Percentiles rank a stretch among this genome's conserved stretches.
phyloP scores from a whole-genome alignment of 1,140 invertebrate species.

The Chelonus insularis region DNA sequence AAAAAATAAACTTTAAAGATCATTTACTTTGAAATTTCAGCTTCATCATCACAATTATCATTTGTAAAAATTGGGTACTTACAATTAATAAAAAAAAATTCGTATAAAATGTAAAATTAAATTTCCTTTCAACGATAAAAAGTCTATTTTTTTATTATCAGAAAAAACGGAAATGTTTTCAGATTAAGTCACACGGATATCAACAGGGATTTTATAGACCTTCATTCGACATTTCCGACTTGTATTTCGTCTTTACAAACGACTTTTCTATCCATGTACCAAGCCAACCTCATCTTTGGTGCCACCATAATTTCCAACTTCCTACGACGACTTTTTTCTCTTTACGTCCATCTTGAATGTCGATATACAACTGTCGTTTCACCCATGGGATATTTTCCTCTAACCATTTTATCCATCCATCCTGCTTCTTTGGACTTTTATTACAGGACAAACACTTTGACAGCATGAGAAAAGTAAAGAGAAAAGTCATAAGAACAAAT shows the following conservation, averaged over 20 bases:
- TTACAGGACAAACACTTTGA: background rate
- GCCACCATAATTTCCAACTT: conserved; percentile 8
- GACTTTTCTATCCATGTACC: conserved; percentile 13
- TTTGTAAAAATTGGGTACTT: no score
- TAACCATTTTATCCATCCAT: background rate
- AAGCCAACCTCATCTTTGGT: conserved; percentile 11
- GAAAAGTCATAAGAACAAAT: background rate
- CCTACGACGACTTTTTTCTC: background rate
- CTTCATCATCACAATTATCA: no score
- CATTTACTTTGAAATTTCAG: no score
- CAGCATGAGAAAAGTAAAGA: background rate
- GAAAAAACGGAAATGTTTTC: background rate
- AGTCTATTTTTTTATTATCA: background rate
- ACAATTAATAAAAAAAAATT: no score
- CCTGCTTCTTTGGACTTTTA: background rate
- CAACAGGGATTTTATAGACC: conserved; percentile 11
- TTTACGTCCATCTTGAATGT: conserved; percentile 8
- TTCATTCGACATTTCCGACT: conserved; percentile 6
- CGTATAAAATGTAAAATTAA: background rate
- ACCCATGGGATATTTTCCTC: conserved; percentile 1
- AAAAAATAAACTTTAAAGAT: no score
- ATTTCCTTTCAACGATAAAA: background rate
- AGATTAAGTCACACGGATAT: conserved; percentile 14
- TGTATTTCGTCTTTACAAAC: conserved; percentile 3
- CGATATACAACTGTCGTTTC: background rate